Conservation (phyloP, 2,888 invertebrate genomes). For the Cantharis lateralis region DNA sequence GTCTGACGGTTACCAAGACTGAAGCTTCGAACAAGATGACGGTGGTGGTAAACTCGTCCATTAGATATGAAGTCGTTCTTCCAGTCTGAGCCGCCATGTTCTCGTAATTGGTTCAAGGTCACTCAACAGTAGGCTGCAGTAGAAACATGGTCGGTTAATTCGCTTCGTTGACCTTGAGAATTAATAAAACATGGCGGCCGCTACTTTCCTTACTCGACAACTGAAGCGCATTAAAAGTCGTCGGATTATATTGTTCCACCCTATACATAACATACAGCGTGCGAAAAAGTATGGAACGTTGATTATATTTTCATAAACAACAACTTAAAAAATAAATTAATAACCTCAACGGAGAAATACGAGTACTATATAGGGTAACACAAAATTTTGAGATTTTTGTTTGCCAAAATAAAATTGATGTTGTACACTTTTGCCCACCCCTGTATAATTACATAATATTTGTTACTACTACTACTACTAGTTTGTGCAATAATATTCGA, state of each 20-base stretch:
- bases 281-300: neutral
- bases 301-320: neutral
- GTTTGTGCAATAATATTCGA: constrained; percentile 47
- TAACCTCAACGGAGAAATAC: neutral
- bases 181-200: neutral
- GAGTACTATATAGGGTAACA: neutral
- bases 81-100: neutral
- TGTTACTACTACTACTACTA: constrained; percentile 35
- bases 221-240: neutral
- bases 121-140: neutral
- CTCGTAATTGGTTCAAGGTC: neutral
- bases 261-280: neutral
- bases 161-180: neutral
- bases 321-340: neutral
- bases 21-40: neutral
- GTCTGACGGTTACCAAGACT: neutral
- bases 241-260: neutral
- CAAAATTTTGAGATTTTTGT: neutral
- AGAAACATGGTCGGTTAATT: neutral
- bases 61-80: neutral
- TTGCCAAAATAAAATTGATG: neutral
- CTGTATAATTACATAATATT: constrained; percentile 30
- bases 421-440: neutral
- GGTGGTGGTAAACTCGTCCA: neutral
- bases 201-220: neutral